Conservation (phyloP, 2,113 vertebrate species). For the Colinus virginianus region DNA sequence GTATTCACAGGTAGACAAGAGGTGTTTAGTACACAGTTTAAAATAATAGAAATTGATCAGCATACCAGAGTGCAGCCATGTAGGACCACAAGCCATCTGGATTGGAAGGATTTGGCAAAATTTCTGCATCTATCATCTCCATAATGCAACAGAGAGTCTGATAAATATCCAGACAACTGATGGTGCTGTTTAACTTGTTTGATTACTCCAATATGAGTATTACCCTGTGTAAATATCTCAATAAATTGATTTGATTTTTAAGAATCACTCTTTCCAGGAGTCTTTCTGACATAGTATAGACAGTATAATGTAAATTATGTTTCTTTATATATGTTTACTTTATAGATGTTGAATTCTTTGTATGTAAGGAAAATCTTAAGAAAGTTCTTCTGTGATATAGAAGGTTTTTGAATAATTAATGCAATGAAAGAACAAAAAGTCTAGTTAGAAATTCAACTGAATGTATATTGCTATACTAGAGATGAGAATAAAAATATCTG, state of each 20-base stretch:
- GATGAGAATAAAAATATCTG: background rate
- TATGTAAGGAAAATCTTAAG: background rate
- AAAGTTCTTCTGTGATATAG: background rate
- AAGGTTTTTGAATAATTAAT: background rate
- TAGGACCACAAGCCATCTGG: background rate
- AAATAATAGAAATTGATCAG: background rate
- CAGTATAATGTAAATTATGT: background rate
- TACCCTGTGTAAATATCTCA: background rate
- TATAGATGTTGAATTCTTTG: background rate
- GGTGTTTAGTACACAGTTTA: background rate
- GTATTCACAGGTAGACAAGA: fast-evolving
- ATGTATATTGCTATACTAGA: background rate
- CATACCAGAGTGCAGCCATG: background rate
- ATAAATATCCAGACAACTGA: background rate
- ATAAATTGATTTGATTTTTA: background rate
- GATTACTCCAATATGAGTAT: background rate
- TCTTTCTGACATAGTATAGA: background rate
- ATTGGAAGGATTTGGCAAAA: background rate
- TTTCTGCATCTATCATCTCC: fast-evolving
- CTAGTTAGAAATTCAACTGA: background rate
- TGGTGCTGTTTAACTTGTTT: background rate
- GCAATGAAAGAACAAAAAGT: background rate
- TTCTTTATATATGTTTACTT: background rate
- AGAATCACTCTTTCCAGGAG: fast-evolving
- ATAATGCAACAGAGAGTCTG: background rate